Base-by-base conservation (phyloP, 2,113 vertebrate genomes). In the Actenoides hombroni region DNA sequence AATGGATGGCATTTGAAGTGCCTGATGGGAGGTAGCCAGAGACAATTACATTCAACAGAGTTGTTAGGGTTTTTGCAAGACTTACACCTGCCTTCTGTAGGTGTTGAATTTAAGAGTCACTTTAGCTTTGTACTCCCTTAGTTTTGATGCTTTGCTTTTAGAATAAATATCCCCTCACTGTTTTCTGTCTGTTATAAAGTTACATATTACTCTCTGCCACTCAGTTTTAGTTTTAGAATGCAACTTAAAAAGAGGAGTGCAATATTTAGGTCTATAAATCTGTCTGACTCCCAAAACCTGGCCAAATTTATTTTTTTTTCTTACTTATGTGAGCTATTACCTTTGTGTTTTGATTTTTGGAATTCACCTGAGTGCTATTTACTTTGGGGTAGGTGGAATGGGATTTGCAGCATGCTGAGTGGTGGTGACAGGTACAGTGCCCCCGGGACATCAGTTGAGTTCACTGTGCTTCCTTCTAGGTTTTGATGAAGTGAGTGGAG, bases 31-130 rank as follows among this genome's bases (percentile, higher is more conserved):
- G 25, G 16, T 59, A 40, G 24, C 67, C 80, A 57, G 31, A 60
- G 54, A 37, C 49, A 46, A 15, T n/a, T 57, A 2, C 6, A 0
- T 64, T 51, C 18, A 31, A 1, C 6, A 0, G 65, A 54, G 33
- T 13, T 68, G 25, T 13, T 39, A 5, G 12, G 63, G 90, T 80
- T 57, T 40, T 74, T 67, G 16, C 24, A 59, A 63, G 17, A 31
- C 33, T 91, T 91, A 57, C 70, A 61, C 69, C 25, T 61, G 31
- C 63, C 23, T 59, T 84, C 73, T 80, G 4, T 29, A 16, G 42
- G 14, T 35, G 24, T 64, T 74, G 25, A 77, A 48, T 81, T 57
- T 9, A 56, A 79, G 21, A 44, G 14, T 86, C 56, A 73, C 64
- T 31, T 40, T 51, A 86, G 33, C 49, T 74, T 69, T 28, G 6